Base-by-base conservation (phyloP, 2,113 vertebrate species). In the Psittacula cyanocephala region DNA sequence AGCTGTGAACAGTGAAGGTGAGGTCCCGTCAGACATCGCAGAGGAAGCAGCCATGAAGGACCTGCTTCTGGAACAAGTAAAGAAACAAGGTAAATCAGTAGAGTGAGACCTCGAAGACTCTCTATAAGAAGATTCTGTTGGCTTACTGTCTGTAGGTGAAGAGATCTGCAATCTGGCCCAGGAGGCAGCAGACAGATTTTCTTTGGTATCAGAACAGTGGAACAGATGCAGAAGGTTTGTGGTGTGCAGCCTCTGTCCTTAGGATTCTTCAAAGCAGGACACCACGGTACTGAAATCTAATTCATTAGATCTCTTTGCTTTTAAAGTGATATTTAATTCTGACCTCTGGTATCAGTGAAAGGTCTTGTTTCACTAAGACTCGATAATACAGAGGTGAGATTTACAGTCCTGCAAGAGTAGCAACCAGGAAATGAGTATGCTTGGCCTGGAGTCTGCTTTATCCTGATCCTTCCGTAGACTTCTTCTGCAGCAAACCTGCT, bases 1-100 rank as follows among this genome's bases (percentile, higher is more conserved):
- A 70, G 97, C 98, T 15, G 99, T 99, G 81, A 99, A 99, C 97
- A 99, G 98, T 18, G 99, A 99, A 47, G 99, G 99, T 1, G 99
- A 99, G 46, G 98, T 99, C 68, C 99, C 99, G 1, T 97, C 98
- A 37, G 99, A 99, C 96, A 99, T 99, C 23, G 99, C 99, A 1
- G 98, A 99, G 95, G 99, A 99, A 68, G 99, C 99, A n/a, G 97
- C 98, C 91, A 98, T 99, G 59, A 99, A 99, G 96, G 98, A 98
- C 41, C 98, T 99, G 59, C 98, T 99, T 27, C 98, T 98, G 97
- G 97, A 98, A 25, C 98, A 99, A 97, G 98, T 98, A 10, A 96
- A 96, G 75, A 99, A 98, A 91, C 98, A 98, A 97, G 99, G 99
- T 99, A 86, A 95, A 13, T 28, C 13, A 8, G 31, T 8, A 43